Percentiles rank a stretch among this genome's conserved stretches.
These are phyloP conservation scores for Drosophila serrata DNA, from an alignment of 1,140 invertebrate species.

Conservation along the genomic window DNA sequence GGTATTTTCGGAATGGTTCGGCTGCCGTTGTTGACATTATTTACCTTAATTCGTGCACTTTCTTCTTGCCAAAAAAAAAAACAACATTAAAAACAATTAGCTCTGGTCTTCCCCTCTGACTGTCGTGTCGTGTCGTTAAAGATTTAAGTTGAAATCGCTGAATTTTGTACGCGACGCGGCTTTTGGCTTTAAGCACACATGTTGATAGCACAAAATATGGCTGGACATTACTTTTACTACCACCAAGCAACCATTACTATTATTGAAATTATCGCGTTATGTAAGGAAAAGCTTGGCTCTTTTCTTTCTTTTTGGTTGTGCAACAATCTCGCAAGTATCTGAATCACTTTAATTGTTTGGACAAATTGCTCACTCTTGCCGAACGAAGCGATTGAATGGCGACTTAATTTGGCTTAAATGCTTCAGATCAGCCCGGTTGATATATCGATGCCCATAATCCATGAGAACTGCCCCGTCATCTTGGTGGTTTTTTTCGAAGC, in stretches of 20 bases:
- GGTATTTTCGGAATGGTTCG: conserved; percentile 45
- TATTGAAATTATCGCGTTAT: conserved; percentile 55
- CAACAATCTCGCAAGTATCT: conserved; percentile 58
- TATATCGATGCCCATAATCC: conserved; percentile 30
- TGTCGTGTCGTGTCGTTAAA: conserved; percentile 61
- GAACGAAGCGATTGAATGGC: conserved; percentile 57
- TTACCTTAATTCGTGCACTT: conserved; percentile 75
- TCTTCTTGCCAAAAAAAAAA: conserved; percentile 73
- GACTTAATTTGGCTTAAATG: conserved; percentile 73
- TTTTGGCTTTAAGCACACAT: conserved; percentile 48
- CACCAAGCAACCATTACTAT: conserved; percentile 27
- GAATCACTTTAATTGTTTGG: conserved; percentile 66
- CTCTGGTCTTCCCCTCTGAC: conserved; percentile 24
- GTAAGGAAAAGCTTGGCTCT: conserved; percentile 53
- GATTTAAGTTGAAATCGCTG: conserved; percentile 51
- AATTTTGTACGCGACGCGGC: conserved; percentile 67
- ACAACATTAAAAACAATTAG: conserved; percentile 64
- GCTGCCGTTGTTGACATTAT: conserved; percentile 64
- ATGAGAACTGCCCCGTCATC: conserved; percentile 59
- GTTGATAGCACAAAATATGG: conserved; percentile 56
- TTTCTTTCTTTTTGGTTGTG: conserved; percentile 60
- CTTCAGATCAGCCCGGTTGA: conserved; percentile 56
- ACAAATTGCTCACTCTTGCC: conserved; percentile 35
- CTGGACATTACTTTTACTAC: conserved; percentile 53
- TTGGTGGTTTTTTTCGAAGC: conserved; percentile 30